These are phyloP conservation scores for Parazoanthus swiftii DNA, from an alignment of 92 coral and sea anemone species.

Conservation along the genomic window DNA sequence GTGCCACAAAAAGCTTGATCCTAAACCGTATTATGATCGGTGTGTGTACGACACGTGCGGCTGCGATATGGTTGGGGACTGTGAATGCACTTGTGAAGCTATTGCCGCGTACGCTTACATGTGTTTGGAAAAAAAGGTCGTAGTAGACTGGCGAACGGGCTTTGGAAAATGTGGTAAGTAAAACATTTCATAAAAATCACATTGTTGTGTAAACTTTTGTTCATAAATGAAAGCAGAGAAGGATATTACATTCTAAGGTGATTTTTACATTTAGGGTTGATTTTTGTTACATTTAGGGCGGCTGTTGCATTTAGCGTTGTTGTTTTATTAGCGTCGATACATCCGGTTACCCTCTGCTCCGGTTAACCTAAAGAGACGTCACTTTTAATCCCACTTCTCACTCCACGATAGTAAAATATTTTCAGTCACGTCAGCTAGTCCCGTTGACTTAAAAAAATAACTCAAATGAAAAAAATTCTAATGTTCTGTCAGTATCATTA, in stretches of 20 bases:
- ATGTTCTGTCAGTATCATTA: no score
- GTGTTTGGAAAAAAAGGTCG: constrained; percentile 18
- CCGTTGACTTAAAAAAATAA: no score
- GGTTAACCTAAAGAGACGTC: no score
- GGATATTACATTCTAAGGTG: no score
- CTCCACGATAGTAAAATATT: no score
- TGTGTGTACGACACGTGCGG: constrained; percentile 49
- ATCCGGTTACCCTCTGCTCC: no score
- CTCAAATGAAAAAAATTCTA: no score
- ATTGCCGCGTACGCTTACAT: constrained; percentile 44
- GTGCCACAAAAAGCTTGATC: constrained; percentile 44
- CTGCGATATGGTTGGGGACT: constrained; percentile 47
- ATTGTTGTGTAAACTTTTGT: neutral
- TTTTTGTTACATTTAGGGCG: no score
- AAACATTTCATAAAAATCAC: neutral
- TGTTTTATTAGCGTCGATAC: no score
- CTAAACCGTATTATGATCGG: constrained; percentile 25
- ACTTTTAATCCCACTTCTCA: no score
- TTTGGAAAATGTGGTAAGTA: constrained; percentile 53
- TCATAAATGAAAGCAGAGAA: neutral
- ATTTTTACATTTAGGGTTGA: no score
- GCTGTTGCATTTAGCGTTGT: neutral
- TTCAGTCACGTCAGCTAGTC: no score
- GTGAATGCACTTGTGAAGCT: constrained; percentile 51
- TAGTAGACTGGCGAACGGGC: constrained; percentile 29